Evolutionary conservation across 2,113 vertebrate species (phyloP).

Genomic region (Ammodytes marinus): DNA sequence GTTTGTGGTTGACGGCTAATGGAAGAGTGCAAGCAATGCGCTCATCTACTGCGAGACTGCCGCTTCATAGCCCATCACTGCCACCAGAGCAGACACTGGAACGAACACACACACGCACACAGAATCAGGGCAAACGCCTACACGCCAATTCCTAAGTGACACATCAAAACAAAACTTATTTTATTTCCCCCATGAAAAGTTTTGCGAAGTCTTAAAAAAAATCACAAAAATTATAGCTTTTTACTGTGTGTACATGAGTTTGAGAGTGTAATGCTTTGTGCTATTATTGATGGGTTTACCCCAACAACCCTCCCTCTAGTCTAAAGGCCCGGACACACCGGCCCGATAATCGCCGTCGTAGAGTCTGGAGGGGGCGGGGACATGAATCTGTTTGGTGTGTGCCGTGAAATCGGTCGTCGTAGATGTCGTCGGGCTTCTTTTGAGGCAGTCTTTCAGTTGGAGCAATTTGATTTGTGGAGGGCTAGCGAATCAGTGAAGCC

Average conservation of each 20-base stretch:
- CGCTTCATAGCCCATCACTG: slow-evolving; percentile 48
- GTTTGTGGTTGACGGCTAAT: slow-evolving; percentile 67
- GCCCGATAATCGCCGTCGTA: no score
- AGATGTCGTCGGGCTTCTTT: no score
- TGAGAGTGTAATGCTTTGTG: background rate
- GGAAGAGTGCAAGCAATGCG: slow-evolving; percentile 48
- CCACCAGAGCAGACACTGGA: slow-evolving; percentile 24
- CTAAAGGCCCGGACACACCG: no score
- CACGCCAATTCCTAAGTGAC: slow-evolving; percentile 34
- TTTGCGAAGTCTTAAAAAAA: slow-evolving; percentile 38
- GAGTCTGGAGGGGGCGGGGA: no score
- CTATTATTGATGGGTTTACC: slow-evolving; percentile 1
- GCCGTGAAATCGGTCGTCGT: no score
- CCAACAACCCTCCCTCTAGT: background rate
- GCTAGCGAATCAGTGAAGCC: no score
- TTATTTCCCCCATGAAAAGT: slow-evolving; percentile 24
- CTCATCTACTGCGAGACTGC: slow-evolving; percentile 42
- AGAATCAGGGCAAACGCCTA: slow-evolving; percentile 63
- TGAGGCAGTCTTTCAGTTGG: no score
- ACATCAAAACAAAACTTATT: slow-evolving; percentile 28
- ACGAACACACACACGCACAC: slow-evolving; percentile 26
- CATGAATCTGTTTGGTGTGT: no score
- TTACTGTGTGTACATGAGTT: background rate
- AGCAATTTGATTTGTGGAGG: no score
- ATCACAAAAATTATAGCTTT: background rate